Conservation (phyloP, 2,888 invertebrate species). For the Paralinhomoeus sp. region DNA sequence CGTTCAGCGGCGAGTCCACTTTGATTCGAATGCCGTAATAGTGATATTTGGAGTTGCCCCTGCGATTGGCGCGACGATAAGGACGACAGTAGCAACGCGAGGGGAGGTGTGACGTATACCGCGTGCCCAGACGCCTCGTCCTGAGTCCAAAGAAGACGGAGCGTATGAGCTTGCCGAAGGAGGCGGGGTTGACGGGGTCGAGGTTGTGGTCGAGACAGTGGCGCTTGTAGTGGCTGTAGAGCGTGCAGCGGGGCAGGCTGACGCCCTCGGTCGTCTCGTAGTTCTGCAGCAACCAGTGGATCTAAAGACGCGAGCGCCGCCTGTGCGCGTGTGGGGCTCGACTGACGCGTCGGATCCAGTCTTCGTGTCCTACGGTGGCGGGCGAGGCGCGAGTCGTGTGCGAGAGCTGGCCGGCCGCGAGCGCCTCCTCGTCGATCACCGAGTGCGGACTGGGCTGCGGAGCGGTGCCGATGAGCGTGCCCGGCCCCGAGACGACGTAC, state of each 20-base stretch:
- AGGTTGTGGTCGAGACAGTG: constrained; percentile 68
- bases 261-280: constrained; percentile 93
- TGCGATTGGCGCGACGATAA: neutral
- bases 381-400: constrained; percentile 62
- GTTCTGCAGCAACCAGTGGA: constrained; percentile 86
- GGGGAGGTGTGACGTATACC: constrained; percentile 32
- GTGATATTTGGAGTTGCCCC: constrained; percentile 45
- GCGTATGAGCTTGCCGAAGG: constrained; percentile 92
- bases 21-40: constrained; percentile 98
- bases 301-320: constrained; percentile 66
- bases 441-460: neutral
- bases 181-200: constrained; percentile 96
- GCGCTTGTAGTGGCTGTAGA: constrained; percentile 85
- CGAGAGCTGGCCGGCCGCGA: constrained; percentile 35
- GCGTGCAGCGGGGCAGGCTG: constrained; percentile 68
- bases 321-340: constrained; percentile 57
- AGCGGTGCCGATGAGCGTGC: neutral
- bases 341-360: too few species aligned
- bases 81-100: neutral
- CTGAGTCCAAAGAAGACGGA: constrained; percentile 88
- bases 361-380: constrained; percentile 82
- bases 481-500: neutral
- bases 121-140: constrained; percentile 76
- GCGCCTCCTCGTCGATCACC: constrained; percentile 11
- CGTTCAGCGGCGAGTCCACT: constrained; percentile 47